Evolutionary conservation across 2,797 vertebrate species (phyloP).

Genomic region (Megaceryle alcyon): DNA sequence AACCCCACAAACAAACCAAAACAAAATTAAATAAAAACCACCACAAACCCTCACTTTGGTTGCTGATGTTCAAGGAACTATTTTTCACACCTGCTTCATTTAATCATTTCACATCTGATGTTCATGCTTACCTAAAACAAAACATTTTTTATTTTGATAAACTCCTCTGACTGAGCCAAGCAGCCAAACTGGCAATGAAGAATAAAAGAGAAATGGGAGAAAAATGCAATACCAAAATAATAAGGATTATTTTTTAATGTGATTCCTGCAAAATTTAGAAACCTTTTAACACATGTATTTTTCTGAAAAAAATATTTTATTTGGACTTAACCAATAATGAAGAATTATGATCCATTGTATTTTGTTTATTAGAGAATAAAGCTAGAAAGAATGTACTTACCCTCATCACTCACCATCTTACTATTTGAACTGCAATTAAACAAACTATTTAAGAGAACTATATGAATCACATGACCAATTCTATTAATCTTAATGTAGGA

Average conservation of each 20-base stretch:
- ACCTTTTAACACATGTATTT: not conserved
- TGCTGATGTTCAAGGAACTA: not conserved
- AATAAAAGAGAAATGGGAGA: not conserved
- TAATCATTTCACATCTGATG: not conserved
- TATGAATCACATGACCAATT: not conserved
- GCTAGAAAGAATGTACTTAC: not conserved
- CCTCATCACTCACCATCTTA: not conserved
- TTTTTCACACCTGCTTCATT: not conserved
- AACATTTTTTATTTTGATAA: conserved; percentile 50
- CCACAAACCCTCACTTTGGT: not conserved
- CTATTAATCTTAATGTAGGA: not conserved
- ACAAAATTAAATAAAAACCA: no score
- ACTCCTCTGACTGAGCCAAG: not conserved
- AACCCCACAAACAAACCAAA: no score
- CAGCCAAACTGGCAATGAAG: conserved; percentile 2
- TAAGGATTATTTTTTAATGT: not conserved
- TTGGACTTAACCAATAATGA: not conserved
- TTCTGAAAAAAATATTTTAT: not conserved
- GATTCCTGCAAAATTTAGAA: not conserved
- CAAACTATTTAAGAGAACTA: not conserved
- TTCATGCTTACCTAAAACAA: conserved; percentile 1
- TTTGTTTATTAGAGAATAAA: not conserved
- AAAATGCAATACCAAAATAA: conserved; percentile 9
- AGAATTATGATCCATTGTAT: not conserved
- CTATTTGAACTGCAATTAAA: not conserved